Conservation (phyloP, 1,140 invertebrate genomes). For the Luehdorfia chinensis region DNA sequence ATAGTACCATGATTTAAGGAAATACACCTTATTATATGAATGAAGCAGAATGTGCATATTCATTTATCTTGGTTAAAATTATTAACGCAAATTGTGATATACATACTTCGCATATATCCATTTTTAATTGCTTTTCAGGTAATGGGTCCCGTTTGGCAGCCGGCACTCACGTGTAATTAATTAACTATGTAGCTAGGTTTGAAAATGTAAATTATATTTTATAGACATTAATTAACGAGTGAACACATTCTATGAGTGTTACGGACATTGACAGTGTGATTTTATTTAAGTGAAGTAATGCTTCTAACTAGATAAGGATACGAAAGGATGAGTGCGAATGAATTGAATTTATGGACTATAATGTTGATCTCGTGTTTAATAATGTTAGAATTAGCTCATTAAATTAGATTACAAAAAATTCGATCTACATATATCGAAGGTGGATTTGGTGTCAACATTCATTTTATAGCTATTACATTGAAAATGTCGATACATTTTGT, state of each 20-base stretch:
- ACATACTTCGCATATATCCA: conserved; percentile 4
- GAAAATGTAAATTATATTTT: conserved; percentile 14
- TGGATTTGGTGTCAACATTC: not conserved
- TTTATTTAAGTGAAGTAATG: conserved; percentile 3
- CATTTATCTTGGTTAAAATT: not conserved
- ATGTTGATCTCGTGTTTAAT: conserved; percentile 9
- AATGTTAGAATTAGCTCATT: conserved; percentile 1
- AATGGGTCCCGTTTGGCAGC: conserved; percentile 26
- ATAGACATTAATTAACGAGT: conserved; percentile 7
- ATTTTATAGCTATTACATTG: not conserved
- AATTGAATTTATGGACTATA: no score
- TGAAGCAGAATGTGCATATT: no score
- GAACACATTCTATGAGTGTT: not conserved
- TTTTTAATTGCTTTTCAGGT: conserved; percentile 35
- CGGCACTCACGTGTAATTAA: conserved; percentile 41
- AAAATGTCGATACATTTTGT: not conserved
- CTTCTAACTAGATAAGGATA: not conserved
- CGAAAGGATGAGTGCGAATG: not conserved
- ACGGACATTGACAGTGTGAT: conserved; percentile 4
- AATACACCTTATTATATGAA: no score
- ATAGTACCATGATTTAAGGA: no score
- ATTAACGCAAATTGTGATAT: not conserved
- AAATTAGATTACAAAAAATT: not conserved
- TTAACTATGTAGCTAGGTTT: conserved; percentile 15
- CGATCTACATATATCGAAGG: conserved; percentile 1